These are phyloP conservation scores for Callospermophilus lateralis DNA, from an alignment of 2,113 vertebrate genomes.

Conservation along the genomic window DNA sequence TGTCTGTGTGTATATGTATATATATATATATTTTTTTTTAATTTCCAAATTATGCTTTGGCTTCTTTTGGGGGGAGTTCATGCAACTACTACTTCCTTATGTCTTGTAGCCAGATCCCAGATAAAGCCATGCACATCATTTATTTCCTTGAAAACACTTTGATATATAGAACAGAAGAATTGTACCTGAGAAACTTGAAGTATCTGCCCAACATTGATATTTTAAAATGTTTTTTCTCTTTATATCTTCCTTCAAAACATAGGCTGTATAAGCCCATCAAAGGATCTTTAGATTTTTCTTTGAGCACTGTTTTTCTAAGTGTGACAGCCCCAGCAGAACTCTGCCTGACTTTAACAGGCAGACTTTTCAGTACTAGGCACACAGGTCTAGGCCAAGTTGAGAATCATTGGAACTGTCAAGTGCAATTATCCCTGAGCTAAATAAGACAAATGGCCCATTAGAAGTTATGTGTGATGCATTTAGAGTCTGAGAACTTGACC, in stretches of 20 bases:
- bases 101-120: not conserved
- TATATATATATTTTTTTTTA: not conserved
- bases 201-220: not conserved
- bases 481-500: not conserved
- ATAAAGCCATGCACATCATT: not conserved
- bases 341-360: not conserved
- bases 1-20: too few relatives aligned
- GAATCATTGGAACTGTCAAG: not conserved
- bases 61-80: conserved; percentile 37
- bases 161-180: not conserved
- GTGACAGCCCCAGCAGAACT: not conserved
- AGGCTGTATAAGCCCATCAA: not conserved
- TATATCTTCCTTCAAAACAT: not conserved
- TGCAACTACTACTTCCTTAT: not conserved
- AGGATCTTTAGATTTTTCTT: not conserved
- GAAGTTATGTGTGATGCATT: not conserved
- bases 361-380: not conserved
- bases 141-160: conserved; percentile 36
- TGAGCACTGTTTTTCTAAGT: not conserved
- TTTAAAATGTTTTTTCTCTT: conserved; percentile 6
- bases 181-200: not conserved
- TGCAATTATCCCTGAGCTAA: not conserved
- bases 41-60: not conserved
- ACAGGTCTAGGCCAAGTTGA: not conserved
- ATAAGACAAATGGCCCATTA: not conserved